A percentile compares a stretch with the other conserved stretches of the same genome.
Conservation (phyloP, 2,797 vertebrate species). For the Sarcophilus harrisii region DNA sequence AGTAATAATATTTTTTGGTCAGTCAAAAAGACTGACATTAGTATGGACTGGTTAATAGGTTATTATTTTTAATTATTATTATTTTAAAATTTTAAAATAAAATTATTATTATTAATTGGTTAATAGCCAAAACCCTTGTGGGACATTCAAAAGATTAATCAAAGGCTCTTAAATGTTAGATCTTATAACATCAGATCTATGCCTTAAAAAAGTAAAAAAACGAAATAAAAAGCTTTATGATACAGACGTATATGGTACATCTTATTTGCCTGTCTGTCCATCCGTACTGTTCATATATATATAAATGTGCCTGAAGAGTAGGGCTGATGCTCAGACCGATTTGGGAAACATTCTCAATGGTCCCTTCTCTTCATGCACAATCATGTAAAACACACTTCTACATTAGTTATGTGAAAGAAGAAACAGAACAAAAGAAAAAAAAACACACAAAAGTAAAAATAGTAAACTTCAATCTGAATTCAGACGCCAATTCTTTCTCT, state of each 20-base stretch:
- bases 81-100: too few species aligned
- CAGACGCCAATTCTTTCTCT: neutral
- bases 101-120: too few species aligned
- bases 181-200: neutral
- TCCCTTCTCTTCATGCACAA: neutral
- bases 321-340: neutral
- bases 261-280: neutral
- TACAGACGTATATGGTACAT: neutral
- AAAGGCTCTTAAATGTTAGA: slow-evolving; percentile 11
- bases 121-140: neutral
- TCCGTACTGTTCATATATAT: neutral
- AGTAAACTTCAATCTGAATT: neutral
- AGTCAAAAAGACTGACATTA: neutral
- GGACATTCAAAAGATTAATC: neutral
- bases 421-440: neutral
- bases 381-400: neutral
- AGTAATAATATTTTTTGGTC: neutral
- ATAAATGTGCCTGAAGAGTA: neutral
- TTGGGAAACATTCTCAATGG: neutral
- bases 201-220: slow-evolving; percentile 35
- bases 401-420: neutral
- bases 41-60: neutral
- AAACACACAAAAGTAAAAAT: neutral
- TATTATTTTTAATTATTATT: too few species aligned
- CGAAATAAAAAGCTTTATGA: neutral